Percentiles rank a stretch among this genome's conserved stretches.
Conservation (phyloP, 37 sponge, comb jelly and placozoan species). For the Chondrosia reniformis region DNA sequence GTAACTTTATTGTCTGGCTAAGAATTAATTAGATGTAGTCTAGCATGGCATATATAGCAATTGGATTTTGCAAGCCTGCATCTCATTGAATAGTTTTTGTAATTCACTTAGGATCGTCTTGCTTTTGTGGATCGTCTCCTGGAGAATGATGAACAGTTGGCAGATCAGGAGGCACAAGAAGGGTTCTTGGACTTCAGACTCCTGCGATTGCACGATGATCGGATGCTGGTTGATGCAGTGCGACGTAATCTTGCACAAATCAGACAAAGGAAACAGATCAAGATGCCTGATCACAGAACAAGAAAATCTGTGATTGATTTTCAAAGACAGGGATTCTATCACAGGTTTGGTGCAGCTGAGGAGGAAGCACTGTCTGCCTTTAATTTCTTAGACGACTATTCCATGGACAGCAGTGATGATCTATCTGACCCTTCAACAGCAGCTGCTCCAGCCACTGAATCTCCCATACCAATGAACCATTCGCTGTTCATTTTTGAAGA, state of each 20-base stretch:
- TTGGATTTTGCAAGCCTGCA: too few species aligned
- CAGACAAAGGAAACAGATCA: conserved; percentile 17
- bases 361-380: neutral
- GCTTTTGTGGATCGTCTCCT: neutral
- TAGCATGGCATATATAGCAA: too few species aligned
- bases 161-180: conserved; percentile 17
- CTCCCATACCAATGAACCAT: neutral
- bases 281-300: conserved; percentile 10
- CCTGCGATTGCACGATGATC: conserved; percentile 20
- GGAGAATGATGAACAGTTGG: neutral
- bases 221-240: conserved; percentile 12
- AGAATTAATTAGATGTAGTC: too few species aligned
- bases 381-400: neutral
- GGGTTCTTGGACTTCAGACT: conserved; percentile 12
- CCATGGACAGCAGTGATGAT: neutral
- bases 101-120: conserved; percentile 6
- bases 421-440: neutral
- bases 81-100: too few species aligned
- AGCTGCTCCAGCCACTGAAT: neutral
- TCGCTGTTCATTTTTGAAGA: neutral
- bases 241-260: conserved; percentile 7
- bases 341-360: conserved; percentile 7
- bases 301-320: conserved; percentile 11
- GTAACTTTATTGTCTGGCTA: too few species aligned
- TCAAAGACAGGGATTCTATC: neutral